Conservation (phyloP, 2,888 invertebrate genomes). For the Chelonus formosanus region DNA sequence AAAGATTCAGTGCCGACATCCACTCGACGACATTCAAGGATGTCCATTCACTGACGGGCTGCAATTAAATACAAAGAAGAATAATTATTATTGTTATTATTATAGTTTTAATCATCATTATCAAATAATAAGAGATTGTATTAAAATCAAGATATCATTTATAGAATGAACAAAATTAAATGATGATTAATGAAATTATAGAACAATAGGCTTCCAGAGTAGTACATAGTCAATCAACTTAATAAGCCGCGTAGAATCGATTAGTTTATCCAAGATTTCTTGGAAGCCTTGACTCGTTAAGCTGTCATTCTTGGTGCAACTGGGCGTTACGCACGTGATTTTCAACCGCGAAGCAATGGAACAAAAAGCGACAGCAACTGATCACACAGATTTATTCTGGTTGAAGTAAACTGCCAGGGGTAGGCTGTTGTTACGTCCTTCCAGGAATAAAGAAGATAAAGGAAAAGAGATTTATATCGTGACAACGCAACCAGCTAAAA, state of each 20-base stretch:
- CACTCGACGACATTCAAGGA: conserved; percentile 77
- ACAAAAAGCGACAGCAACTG: conserved; percentile 9
- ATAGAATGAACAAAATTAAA: conserved; percentile 30
- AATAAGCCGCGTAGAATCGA: conserved; percentile 8
- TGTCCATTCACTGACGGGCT: conserved; percentile 78
- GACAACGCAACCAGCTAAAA: conserved; percentile 21
- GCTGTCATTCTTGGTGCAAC: conserved; percentile 11
- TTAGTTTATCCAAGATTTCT: conserved; percentile 4
- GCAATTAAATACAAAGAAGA: conserved; percentile 53
- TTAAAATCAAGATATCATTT: no score
- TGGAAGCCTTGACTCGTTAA: conserved; percentile 11
- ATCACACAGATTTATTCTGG: background rate
- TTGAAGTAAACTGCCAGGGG: no score
- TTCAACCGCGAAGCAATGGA: background rate
- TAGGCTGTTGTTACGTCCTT: background rate
- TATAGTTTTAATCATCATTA: no score
- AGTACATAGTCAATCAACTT: background rate
- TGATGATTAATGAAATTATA: no score
- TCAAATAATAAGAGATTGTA: no score
- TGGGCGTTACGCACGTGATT: conserved; percentile 11
- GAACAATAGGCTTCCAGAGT: no score
- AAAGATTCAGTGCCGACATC: conserved; percentile 79
- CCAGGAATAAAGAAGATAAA: conserved; percentile 31
- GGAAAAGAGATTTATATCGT: conserved; percentile 22
- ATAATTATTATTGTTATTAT: no score